Conservation (phyloP, 2,888 invertebrate genomes). For the Leptinotarsa rubiginosa region DNA sequence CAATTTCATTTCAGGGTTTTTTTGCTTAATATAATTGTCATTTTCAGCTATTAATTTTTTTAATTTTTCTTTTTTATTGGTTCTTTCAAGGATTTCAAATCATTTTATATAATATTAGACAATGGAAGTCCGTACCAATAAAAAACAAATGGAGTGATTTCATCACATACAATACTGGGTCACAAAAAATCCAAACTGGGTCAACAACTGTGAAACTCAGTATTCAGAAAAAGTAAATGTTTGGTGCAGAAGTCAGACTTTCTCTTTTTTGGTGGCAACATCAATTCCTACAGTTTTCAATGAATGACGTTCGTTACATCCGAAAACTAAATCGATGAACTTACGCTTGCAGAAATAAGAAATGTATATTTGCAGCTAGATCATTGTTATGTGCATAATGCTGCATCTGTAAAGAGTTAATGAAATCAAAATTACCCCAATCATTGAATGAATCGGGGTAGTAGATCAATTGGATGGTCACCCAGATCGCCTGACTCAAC, state of each 20-base stretch:
- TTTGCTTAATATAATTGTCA: too few relatives aligned
- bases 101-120: too few relatives aligned
- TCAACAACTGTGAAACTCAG: not conserved
- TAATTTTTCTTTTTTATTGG: too few relatives aligned
- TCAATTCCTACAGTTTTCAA: conserved; percentile 5
- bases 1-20: too few relatives aligned
- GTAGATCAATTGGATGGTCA: not conserved
- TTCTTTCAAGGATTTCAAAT: too few relatives aligned
- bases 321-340: not conserved
- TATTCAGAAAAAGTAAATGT: conserved; percentile 14
- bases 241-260: conserved; percentile 8
- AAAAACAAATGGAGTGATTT: not conserved
- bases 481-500: not conserved
- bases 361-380: not conserved
- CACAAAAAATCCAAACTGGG: not conserved
- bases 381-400: not conserved
- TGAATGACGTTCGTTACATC: not conserved
- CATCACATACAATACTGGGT: not conserved
- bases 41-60: too few relatives aligned
- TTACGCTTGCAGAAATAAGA: not conserved
- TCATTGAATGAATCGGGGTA: not conserved
- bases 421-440: not conserved
- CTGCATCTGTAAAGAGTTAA: not conserved
- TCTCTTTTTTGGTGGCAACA: conserved; percentile 9
- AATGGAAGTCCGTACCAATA: too few relatives aligned